A percentile compares a stretch with the other conserved stretches of the same genome.
Evolutionary conservation across 2,888 invertebrate species (phyloP).

Genomic region (Drosophila lacicola): DNA sequence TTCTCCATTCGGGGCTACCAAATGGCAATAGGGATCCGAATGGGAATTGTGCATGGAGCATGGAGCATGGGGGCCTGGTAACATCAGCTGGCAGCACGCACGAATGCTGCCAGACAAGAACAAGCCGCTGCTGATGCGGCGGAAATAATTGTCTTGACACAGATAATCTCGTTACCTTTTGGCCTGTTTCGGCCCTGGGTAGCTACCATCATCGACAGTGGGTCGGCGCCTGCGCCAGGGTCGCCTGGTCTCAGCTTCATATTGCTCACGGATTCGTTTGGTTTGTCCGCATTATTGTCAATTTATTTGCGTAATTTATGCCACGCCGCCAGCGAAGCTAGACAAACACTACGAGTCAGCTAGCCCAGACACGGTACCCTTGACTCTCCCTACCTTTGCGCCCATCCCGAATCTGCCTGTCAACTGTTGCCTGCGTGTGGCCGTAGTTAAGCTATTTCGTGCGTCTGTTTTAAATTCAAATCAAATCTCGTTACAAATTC

Average conservation of each 20-base stretch:
- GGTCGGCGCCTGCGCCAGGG: slow-evolving; percentile 13
- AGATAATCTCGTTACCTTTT: slow-evolving; percentile 82
- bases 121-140: slow-evolving; percentile 72
- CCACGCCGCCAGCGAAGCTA: slow-evolving; percentile 53
- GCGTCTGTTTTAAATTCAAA: slow-evolving; percentile 81
- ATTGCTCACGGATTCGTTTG: slow-evolving; percentile 37
- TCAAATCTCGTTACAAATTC: slow-evolving; percentile 76
- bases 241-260: not conserved
- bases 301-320: slow-evolving; percentile 83
- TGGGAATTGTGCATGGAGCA: not conserved
- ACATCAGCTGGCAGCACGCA: slow-evolving; percentile 53
- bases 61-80: slow-evolving; percentile 5
- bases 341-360: slow-evolving; percentile 44
- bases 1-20: slow-evolving; percentile 19
- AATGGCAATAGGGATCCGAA: slow-evolving; percentile 24
- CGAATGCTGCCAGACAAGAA: slow-evolving; percentile 65
- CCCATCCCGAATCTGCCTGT: slow-evolving; percentile 17
- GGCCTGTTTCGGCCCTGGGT: slow-evolving; percentile 29
- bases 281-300: slow-evolving; percentile 67
- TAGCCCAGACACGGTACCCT: not conserved
- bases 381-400: not conserved
- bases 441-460: slow-evolving; percentile 68
- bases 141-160: slow-evolving; percentile 82
- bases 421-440: slow-evolving; percentile 60
- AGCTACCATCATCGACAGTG: not conserved